These are phyloP conservation scores for Heliconius aoede DNA, from an alignment of 2,888 invertebrate species.

Conservation along the genomic window DNA sequence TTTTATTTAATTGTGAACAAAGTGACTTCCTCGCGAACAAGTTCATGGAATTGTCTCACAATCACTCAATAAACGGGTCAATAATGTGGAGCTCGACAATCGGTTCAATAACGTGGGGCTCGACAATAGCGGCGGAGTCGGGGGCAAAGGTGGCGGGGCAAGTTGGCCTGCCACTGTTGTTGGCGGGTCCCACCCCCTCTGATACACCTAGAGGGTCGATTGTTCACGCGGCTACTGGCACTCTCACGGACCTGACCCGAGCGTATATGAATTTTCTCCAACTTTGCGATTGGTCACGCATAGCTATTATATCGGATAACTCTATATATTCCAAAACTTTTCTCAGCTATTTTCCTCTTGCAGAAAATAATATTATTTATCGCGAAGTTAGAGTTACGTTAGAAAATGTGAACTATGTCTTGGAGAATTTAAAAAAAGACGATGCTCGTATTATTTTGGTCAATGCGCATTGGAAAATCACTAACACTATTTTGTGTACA, in stretches of 20 bases:
- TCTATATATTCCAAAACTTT: conserved; percentile 47
- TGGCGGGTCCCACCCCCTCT: conserved; percentile 48
- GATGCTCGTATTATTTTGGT: conserved; percentile 91
- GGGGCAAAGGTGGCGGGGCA: conserved; percentile 7
- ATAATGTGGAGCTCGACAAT: conserved; percentile 38
- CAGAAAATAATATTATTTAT: conserved; percentile 6
- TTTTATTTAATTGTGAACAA: conserved; percentile 40
- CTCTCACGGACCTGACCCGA: conserved; percentile 45
- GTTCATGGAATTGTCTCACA: not conserved
- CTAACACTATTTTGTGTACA: conserved; percentile 88
- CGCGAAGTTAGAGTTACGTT: conserved; percentile 27
- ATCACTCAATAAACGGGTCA: conserved; percentile 19
- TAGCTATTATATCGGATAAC: conserved; percentile 89
- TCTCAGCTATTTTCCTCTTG: conserved; percentile 21
- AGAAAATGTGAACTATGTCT: conserved; percentile 27
- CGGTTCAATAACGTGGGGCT: conserved; percentile 42
- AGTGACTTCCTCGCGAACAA: not conserved
- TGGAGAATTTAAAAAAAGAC: conserved; percentile 44
- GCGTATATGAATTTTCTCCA: conserved; percentile 48
- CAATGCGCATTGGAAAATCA: conserved; percentile 87
- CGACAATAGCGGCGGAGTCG: conserved; percentile 24
- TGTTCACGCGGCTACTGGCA: conserved; percentile 46
- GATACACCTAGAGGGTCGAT: conserved; percentile 37
- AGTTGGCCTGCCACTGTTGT: conserved; percentile 38
- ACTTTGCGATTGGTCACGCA: conserved; percentile 84